A percentile compares a stretch with the other conserved stretches of the same genome.
These are phyloP conservation scores for Pteropus rufus DNA, from an alignment of 2,797 vertebrate genomes.

Conservation along the genomic window DNA sequence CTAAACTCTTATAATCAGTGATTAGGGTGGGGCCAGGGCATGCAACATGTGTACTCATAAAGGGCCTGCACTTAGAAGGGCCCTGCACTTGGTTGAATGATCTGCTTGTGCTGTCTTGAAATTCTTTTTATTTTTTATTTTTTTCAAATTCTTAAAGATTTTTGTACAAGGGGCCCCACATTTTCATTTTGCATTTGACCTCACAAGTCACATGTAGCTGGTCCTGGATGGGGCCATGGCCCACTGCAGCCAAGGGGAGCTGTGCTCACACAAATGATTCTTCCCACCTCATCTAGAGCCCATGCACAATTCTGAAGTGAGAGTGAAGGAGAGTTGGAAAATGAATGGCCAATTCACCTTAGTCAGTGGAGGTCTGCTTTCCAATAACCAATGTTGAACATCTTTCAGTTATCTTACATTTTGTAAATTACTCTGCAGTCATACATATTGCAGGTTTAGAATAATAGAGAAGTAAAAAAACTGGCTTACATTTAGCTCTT, in stretches of 20 bases:
- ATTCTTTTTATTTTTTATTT: background rate
- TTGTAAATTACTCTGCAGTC: background rate
- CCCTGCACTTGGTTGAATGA: background rate
- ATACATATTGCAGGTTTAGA: background rate
- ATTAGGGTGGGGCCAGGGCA: background rate
- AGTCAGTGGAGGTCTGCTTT: background rate
- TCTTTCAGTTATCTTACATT: background rate
- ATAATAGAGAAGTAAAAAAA: background rate
- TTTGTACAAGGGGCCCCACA: background rate
- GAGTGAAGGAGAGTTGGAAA: background rate
- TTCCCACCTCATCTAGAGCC: background rate
- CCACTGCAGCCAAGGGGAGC: background rate
- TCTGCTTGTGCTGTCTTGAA: background rate
- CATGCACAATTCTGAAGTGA: background rate
- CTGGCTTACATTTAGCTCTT: background rate
- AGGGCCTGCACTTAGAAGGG: background rate
- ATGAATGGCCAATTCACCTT: background rate
- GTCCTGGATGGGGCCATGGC: background rate
- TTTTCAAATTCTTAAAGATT: conserved; percentile 24
- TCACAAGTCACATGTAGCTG: background rate
- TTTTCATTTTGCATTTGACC: background rate
- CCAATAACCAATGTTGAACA: background rate
- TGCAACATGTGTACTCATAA: background rate
- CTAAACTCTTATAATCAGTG: background rate
- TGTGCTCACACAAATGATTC: background rate